Percentiles rank a stretch among this genome's conserved stretches.
Conservation (phyloP, 2,113 vertebrate genomes). For the Ptychochromis oligacanthus region DNA sequence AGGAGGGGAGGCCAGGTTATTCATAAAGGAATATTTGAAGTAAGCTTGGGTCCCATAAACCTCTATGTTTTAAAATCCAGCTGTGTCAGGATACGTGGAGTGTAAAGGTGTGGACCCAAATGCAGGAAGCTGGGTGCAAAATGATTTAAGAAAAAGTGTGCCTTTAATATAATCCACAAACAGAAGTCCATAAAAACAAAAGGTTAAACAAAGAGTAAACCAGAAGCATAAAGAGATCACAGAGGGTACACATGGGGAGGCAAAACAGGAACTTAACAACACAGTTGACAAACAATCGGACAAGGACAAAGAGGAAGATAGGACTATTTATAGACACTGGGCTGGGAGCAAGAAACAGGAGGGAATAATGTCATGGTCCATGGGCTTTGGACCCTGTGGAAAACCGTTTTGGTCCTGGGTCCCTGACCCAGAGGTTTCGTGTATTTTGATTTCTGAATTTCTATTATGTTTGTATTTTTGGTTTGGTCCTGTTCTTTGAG, state of each 20-base stretch:
- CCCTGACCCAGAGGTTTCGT: no score
- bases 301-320: background rate
- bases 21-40: conserved; percentile 9
- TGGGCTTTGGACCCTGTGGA: no score
- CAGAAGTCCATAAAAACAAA: background rate
- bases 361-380: no score
- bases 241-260: background rate
- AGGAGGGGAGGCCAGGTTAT: background rate
- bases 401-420: no score
- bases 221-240: background rate
- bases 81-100: background rate
- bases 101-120: background rate
- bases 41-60: background rate
- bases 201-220: background rate
- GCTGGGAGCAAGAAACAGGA: background rate
- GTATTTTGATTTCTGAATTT: no score
- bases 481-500: no score
- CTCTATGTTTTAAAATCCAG: conserved; percentile 6
- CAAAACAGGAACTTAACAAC: background rate
- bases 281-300: background rate
- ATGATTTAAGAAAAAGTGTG: background rate
- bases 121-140: background rate
- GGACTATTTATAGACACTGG: background rate
- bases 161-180: background rate
- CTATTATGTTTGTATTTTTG: no score